A percentile compares a stretch with the other conserved stretches of the same genome.
phyloP scores from a whole-genome alignment of 2,888 invertebrate genomes.

The Drosophila mulleri region DNA sequence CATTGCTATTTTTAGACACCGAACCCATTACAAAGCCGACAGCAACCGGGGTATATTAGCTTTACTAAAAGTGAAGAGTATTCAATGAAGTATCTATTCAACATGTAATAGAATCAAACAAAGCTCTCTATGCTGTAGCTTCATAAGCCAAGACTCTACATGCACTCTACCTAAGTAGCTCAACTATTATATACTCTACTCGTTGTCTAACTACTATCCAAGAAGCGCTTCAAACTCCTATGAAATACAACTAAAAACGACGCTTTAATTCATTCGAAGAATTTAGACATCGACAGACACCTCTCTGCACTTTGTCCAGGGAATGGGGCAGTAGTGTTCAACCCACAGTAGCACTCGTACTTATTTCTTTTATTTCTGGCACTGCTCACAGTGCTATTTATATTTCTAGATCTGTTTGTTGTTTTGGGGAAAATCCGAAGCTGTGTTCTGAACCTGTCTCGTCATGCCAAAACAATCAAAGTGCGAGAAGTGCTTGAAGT shows the following conservation, averaged over 20 bases:
- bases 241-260: no score
- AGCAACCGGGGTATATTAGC: not conserved
- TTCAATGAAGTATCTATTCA: no score
- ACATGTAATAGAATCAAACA: no score
- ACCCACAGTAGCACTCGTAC: not conserved
- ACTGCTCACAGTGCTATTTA: not conserved
- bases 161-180: no score
- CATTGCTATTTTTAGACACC: not conserved
- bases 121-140: no score
- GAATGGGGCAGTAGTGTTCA: not conserved
- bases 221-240: no score
- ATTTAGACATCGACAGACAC: not conserved
- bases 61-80: no score
- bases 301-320: not conserved
- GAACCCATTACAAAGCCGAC: not conserved
- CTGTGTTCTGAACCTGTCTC: slow-evolving; percentile 2
- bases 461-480: slow-evolving; percentile 4
- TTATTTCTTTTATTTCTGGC: not conserved
- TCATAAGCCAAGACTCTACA: no score
- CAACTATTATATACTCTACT: no score
- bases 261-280: no score
- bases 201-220: no score
- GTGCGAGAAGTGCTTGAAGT: slow-evolving; percentile 2
- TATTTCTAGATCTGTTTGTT: not conserved
- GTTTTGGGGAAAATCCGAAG: slow-evolving; percentile 2